Evolutionary conservation across 2,888 invertebrate species (phyloP).

Genomic region (Chymomyza amoena): DNA sequence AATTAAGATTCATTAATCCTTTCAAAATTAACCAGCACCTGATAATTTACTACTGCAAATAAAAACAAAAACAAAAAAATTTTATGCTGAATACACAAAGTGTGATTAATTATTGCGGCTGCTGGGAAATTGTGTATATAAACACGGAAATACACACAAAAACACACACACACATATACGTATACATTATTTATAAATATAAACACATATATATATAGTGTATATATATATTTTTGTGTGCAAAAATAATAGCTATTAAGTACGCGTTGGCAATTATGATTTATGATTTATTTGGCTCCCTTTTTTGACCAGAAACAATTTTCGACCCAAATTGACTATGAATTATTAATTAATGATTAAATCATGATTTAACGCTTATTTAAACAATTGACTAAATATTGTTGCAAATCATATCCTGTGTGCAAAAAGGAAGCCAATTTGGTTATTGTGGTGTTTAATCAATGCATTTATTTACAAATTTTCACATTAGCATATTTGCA

Average conservation of each 20-base stretch:
- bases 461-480: neutral
- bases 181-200: no score
- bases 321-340: slow-evolving; percentile 42
- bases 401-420: neutral
- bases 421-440: neutral
- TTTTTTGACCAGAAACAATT: slow-evolving; percentile 1
- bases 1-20: neutral
- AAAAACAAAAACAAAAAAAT: neutral
- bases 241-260: neutral
- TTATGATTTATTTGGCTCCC: slow-evolving; percentile 39
- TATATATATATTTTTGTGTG: neutral
- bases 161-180: slow-evolving; percentile 20
- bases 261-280: slow-evolving; percentile 48
- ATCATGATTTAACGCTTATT: slow-evolving; percentile 8
- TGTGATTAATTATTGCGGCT: slow-evolving; percentile 48
- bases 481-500: neutral
- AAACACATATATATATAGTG: slow-evolving; percentile 33
- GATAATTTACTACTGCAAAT: neutral
- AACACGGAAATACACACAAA: no score
- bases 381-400: slow-evolving; percentile 25
- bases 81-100: neutral
- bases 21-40: slow-evolving; percentile 19
- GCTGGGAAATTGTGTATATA: neutral
- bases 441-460: neutral
- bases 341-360: slow-evolving; percentile 50